Base-by-base conservation (phyloP, 2,797 vertebrate species). In the Loris lydekkerianus region DNA sequence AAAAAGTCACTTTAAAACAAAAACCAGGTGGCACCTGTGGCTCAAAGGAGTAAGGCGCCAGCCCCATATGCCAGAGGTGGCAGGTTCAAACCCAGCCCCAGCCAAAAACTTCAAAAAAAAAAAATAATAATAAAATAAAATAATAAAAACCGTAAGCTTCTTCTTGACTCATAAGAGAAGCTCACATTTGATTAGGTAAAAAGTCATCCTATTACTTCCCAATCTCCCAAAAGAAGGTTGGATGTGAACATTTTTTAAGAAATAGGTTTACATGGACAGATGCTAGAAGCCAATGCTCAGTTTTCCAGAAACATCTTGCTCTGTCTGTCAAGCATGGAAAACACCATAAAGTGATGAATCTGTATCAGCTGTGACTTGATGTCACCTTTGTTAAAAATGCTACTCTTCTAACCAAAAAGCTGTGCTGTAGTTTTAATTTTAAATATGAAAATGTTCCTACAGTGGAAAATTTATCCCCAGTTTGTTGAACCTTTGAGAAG, bases 311-410 rank as follows among this genome's bases (percentile, higher is more conserved):
- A 15, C 31, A 76, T 75, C 60, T 96, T 93, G 70, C 17, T 85
- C 61, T 94, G 80, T 65, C 72, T 94, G 65, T 80, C 63, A 93
- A 80, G 53, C 56, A 90, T 17, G 75, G 43, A 29, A 61, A 84
- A 73, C n/a, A 49, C n/a, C 29, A 76, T 40, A 73, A 95, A 93
- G 43, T 80, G 72, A 91, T 58, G 67, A 82, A 96, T 94, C 76
- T 87, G 10, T 72, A 84, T 43, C 46, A 20, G 67, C 60, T 70
- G 40, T 93, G 88, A 75, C 73, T 89, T 84, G 60, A 7, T 91
- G 81, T 89, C 89, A 96, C 67, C 58, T 89, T 84, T 63, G 70
- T 94, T 95, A 49, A 61, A 90, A 85, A 85, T 75, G 65, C n/a
- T 63, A 61, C 29, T 94, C 40, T 90, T 94, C 46, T 60, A 92